Conservation (phyloP, 2,888 invertebrate species). For the Lottia scabra region DNA sequence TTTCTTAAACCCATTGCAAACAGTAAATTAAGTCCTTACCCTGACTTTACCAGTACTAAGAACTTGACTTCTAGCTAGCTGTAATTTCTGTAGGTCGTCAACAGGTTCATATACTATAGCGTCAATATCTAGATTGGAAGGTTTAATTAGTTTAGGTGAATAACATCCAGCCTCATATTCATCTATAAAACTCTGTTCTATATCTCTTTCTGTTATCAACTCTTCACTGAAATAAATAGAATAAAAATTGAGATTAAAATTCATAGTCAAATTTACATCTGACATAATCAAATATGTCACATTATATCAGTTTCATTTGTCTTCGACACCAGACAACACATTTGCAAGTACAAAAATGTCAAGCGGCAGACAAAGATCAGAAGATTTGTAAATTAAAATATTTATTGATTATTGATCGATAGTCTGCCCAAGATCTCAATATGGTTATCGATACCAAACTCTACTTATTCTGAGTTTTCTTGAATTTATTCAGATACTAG, state of each 20-base stretch:
- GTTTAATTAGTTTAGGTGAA: slow-evolving; percentile 80
- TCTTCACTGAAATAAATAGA: slow-evolving; percentile 26
- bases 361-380: too few species aligned
- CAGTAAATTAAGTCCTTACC: slow-evolving; percentile 54
- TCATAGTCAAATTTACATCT: background rate
- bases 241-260: slow-evolving; percentile 7
- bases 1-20: too few species aligned
- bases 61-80: slow-evolving; percentile 78
- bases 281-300: too few species aligned
- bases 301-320: too few species aligned
- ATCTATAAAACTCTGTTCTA: slow-evolving; percentile 73
- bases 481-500: too few species aligned
- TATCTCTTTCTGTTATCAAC: slow-evolving; percentile 72
- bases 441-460: too few species aligned
- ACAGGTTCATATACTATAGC: slow-evolving; percentile 82
- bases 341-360: too few species aligned
- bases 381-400: too few species aligned
- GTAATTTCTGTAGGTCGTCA: slow-evolving; percentile 82
- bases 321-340: too few species aligned
- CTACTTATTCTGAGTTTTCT: too few species aligned
- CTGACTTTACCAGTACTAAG: slow-evolving; percentile 71
- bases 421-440: too few species aligned
- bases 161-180: slow-evolving; percentile 87
- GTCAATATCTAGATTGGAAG: slow-evolving; percentile 79
- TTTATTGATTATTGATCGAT: too few species aligned